A percentile compares a stretch with the other conserved stretches of the same genome.
phyloP scores from a whole-genome alignment of 1,140 invertebrate species.

The Protaetia brevitarsis region DNA sequence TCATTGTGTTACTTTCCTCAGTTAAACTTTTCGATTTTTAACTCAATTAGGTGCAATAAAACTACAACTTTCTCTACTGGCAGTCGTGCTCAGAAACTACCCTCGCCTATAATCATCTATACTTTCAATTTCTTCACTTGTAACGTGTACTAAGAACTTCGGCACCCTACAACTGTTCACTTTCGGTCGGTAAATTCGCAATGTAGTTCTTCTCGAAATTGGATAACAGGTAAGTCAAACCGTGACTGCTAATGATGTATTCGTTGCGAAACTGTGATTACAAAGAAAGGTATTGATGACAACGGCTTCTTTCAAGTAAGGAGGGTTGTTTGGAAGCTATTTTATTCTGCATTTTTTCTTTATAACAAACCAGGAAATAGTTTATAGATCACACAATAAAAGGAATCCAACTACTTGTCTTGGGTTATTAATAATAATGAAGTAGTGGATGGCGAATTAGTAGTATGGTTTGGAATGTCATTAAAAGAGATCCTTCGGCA shows the following conservation, averaged over 20 bases:
- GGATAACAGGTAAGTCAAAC: background rate
- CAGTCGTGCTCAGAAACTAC: background rate
- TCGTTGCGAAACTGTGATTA: background rate
- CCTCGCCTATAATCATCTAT: no score
- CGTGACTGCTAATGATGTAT: background rate
- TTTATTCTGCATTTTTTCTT: no score
- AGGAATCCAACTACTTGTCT: no score
- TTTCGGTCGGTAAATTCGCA: background rate
- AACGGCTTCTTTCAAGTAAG: no score
- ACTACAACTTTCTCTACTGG: background rate
- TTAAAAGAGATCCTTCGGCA: no score
- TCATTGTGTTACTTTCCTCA: background rate
- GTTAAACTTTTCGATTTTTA: background rate
- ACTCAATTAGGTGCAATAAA: background rate
- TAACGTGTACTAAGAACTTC: background rate
- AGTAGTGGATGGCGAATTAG: no score
- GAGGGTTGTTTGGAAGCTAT: no score
- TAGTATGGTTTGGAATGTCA: no score
- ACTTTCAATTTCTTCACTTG: slow-evolving; percentile 16
- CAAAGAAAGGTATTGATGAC: no score
- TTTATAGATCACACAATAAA: no score
- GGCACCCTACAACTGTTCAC: background rate
- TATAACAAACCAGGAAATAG: no score
- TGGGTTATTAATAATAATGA: no score
- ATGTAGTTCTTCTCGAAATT: background rate